Evolutionary conservation across 2,888 invertebrate genomes (phyloP), one percentile per base, ranked within the genome.

Genomic region (Pteria penguin): DNA sequence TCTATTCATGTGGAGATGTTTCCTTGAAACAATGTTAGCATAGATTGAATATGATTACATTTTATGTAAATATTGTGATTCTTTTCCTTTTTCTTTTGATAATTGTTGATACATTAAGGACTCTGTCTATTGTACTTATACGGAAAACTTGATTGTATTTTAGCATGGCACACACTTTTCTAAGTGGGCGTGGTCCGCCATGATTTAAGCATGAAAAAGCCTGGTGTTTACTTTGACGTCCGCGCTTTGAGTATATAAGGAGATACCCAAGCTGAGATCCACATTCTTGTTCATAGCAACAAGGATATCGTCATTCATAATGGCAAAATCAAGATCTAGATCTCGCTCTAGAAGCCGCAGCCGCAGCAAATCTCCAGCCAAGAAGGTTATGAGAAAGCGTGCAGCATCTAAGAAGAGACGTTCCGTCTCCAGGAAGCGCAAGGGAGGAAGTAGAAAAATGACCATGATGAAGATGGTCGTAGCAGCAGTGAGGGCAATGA

Each of bases 281-380:
- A 24, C 58, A 58, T 58, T 58, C 58, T 58, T 58, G 58, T 58
- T 58, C 26, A 4, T 24, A 26, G 22, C 58, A 58, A 58, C 24
- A 26, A 58, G 22, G 26, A 24, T 58, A 26, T 14, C 22, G n/a
- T 58, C 14, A 4, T 2, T 14, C 2, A 58, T 24, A 4, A 24
- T 26, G 26, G 26, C 22, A 22, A 58, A 24, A 26, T 26, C 58
- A 58, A n/a, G 58, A 26, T 26, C 58, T 24, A n/a, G 58, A 14
- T 58, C 58, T 26, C 58, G 58, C 26, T 58, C 58, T 24, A 58
- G 58, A 58, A 58, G 58, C 58, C 58, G 58, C n/a, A 58, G 58
- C 24, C n/a, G 22, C n/a, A n/a, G n/a, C 22, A 18, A 18, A 52
- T 52, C 52, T 2, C 52, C 52, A 2, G 22, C 18, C 2, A 52